phyloP scores from a whole-genome alignment of 2,113 vertebrate genomes.

The sheep (Ovis aries) region DNA sequence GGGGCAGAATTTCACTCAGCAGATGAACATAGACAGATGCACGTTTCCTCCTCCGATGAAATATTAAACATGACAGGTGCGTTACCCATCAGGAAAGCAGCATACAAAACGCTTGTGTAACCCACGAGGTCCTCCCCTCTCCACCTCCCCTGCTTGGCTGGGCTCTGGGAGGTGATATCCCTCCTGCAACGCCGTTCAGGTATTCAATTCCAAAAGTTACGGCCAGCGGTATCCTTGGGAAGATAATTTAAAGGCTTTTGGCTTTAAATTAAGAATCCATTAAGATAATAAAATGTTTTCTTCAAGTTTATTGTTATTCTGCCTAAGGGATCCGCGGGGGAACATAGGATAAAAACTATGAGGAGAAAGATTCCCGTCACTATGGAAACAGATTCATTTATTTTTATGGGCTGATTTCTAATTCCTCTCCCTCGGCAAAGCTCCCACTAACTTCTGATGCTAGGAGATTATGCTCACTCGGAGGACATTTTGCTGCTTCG shows the following conservation, averaged over 20 bases:
- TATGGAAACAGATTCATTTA: constrained; percentile 73
- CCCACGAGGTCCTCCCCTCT: not conserved
- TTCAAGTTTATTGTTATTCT: constrained; percentile 59
- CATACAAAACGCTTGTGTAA: not conserved
- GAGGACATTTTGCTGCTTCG: not conserved
- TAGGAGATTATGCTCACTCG: constrained; percentile 30
- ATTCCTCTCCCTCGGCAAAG: constrained; percentile 53
- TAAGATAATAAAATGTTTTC: constrained; percentile 70
- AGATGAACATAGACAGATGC: constrained; percentile 52
- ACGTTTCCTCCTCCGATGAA: constrained; percentile 41
- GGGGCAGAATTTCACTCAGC: not conserved
- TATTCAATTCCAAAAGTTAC: constrained; percentile 7
- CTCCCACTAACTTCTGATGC: constrained; percentile 54
- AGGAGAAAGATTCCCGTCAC: constrained; percentile 41
- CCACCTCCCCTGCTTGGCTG: not conserved
- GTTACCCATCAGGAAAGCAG: constrained; percentile 20
- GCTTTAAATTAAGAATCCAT: constrained; percentile 69
- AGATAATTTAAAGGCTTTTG: constrained; percentile 61
- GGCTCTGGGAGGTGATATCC: not conserved
- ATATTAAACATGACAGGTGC: constrained; percentile 63
- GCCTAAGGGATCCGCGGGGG: constrained; percentile 51
- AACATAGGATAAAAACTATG: constrained; percentile 24
- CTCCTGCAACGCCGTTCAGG: not conserved
- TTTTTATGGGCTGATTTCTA: constrained; percentile 71
- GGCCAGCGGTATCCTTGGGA: not conserved